Base-by-base conservation (phyloP, 2,113 vertebrate genomes). In the Antechinus flavipes region DNA sequence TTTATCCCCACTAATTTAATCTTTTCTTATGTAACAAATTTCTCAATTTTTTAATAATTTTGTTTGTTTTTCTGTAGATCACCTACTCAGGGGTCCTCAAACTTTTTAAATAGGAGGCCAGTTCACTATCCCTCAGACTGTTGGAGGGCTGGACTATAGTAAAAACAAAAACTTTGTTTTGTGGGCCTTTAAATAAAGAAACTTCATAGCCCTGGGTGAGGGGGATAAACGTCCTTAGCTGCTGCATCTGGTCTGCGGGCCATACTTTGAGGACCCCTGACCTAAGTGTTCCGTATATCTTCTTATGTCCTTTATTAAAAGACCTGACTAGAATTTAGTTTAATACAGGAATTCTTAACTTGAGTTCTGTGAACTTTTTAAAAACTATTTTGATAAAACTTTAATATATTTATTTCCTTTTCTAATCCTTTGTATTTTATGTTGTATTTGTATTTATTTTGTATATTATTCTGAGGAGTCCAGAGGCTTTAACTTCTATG, bases 1-100 rank as follows among this genome's bases (percentile, higher is more conserved):
- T 96, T 95, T 84, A 76, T 76, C 25, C 90, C 27, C 35, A 27
- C 94, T 92, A 19, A 61, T 2, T 91, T 95, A 90, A 90, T 35
- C 6, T 76, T 95, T 93, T 91, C 25, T 91, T 89, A 49, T 49
- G 35, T 94, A 27, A 42, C 58, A 8, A 91, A 12, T 92, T 92
- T 95, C 94, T n/a, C 91, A 90, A 91, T 53, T 26, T 25, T 93
- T 94, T 94, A 95, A 94, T 61, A 89, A 16, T 93, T 96, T 49
- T 93, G n/a, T 92, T 95, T 0, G 2, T 94, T 90, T 90, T 94
- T 42, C 90, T 3, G 52, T 95, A 76, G 50, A 58, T 46, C 46
- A 9, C 84, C 91, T 68, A 68, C 14, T 93, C 47, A 49, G 47
- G 47, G 2, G 47, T 49, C 4, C 47, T 49, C 47, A 49, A 49